Percentiles rank a stretch among this genome's conserved stretches.
These are phyloP conservation scores for Cheumatopsyche charites DNA, from an alignment of 1,140 invertebrate species.

Conservation along the genomic window DNA sequence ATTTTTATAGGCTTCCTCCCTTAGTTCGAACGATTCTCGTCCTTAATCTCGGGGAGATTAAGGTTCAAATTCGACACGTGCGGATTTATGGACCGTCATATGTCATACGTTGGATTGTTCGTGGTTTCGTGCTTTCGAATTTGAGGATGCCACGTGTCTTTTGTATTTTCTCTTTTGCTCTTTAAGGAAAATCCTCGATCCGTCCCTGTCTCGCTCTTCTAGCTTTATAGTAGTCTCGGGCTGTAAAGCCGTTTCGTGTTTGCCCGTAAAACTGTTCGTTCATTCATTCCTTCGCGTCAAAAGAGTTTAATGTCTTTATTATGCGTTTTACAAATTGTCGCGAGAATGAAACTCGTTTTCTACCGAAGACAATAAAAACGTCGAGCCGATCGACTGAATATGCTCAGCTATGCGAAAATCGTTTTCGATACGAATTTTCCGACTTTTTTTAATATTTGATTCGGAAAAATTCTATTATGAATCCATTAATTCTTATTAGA, in stretches of 20 bases:
- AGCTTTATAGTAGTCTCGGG: neutral
- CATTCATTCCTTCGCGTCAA: conserved; percentile 21
- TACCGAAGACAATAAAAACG: too few species aligned
- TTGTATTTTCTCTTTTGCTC: neutral
- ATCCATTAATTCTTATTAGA: too few species aligned
- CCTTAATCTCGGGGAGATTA: neutral
- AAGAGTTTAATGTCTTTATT: conserved; percentile 28
- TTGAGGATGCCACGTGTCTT: conserved; percentile 9
- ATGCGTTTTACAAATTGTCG: conserved; percentile 23
- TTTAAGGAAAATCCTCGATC: too few species aligned
- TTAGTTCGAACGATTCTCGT: neutral
- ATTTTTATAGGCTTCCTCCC: conserved; percentile 42
- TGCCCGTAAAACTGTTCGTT: conserved; percentile 15
- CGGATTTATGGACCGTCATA: conserved; percentile 21
- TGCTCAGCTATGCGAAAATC: too few species aligned
- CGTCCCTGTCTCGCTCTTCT: too few species aligned
- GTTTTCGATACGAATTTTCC: too few species aligned
- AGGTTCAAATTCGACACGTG: neutral
- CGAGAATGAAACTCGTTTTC: conserved; percentile 5
- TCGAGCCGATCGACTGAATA: too few species aligned
- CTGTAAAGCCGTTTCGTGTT: conserved; percentile 10
- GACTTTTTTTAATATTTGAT: too few species aligned
- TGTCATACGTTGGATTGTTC: conserved; percentile 34
- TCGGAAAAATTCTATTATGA: too few species aligned
- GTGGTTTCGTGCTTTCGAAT: conserved; percentile 14